These are phyloP conservation scores for Caenorhabditis becei DNA, from an alignment of 2,888 invertebrate species.

Conservation along the genomic window DNA sequence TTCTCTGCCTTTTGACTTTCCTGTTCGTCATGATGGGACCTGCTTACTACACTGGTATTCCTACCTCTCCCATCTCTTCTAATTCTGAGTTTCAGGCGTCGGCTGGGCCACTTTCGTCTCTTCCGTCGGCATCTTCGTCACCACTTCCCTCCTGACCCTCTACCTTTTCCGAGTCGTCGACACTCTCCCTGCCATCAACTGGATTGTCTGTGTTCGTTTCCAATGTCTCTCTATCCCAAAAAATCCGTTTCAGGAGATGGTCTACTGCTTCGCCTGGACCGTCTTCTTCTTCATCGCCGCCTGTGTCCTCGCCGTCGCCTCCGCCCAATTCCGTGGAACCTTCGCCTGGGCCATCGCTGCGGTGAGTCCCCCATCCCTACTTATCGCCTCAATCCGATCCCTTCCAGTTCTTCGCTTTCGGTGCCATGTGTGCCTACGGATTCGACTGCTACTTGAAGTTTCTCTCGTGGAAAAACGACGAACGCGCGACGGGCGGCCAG, in stretches of 20 bases:
- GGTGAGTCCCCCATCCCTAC: conserved; percentile 85
- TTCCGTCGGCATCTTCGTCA: conserved; percentile 91
- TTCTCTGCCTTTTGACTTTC: conserved; percentile 86
- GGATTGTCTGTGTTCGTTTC: conserved; percentile 87
- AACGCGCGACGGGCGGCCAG: conserved; percentile 62
- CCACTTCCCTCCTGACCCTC: conserved; percentile 88
- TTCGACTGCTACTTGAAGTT: conserved; percentile 90
- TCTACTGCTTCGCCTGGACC: conserved; percentile 88
- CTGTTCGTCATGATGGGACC: conserved; percentile 87
- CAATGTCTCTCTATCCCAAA: background rate
- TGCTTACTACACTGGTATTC: conserved; percentile 82
- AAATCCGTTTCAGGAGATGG: conserved; percentile 86
- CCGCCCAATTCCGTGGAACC: conserved; percentile 71
- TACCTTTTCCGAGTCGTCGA: conserved; percentile 92
- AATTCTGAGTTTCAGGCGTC: conserved; percentile 84
- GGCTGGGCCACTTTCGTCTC: conserved; percentile 84
- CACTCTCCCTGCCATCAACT: conserved; percentile 90
- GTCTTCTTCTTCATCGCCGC: conserved; percentile 88
- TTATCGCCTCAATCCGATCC: background rate
- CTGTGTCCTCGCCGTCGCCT: conserved; percentile 84
- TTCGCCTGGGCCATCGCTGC: conserved; percentile 87
- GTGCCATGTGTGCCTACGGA: conserved; percentile 89
- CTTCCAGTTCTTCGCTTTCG: conserved; percentile 91
- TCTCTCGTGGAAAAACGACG: conserved; percentile 84
- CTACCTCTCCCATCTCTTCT: background rate